A percentile compares a stretch with the other conserved stretches of the same genome.
Conservation (phyloP, 1,140 invertebrate species). For the Subanguina moxae region DNA sequence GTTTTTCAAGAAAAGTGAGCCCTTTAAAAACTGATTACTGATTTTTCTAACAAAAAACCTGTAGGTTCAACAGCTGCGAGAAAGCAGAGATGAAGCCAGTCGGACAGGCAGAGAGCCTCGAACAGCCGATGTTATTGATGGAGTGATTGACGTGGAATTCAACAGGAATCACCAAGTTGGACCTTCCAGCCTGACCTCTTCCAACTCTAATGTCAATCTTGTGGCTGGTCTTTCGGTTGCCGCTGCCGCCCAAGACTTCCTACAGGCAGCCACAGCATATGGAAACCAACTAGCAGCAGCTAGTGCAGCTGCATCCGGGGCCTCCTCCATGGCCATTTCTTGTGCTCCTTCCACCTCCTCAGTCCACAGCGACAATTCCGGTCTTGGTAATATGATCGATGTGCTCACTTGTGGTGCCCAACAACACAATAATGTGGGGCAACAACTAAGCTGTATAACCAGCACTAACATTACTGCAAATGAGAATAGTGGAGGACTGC, state of each 20-base stretch:
- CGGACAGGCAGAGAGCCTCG: slow-evolving; percentile 35
- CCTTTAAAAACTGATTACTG: too few relatives aligned
- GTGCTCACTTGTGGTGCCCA: not conserved
- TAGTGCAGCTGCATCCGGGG: not conserved
- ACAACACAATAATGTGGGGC: not conserved
- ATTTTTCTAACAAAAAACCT: not conserved
- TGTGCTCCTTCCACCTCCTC: not conserved
- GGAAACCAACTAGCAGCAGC: not conserved
- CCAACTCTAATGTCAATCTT: not conserved
- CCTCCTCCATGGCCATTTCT: not conserved
- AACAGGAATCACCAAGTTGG: not conserved
- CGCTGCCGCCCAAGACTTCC: slow-evolving; percentile 1
- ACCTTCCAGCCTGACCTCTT: not conserved
- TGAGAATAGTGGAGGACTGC: too few relatives aligned
- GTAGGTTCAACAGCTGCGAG: slow-evolving; percentile 34
- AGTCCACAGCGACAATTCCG: too few relatives aligned
- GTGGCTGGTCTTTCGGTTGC: not conserved
- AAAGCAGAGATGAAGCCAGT: slow-evolving; percentile 38
- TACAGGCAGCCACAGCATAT: not conserved
- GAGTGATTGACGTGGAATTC: slow-evolving; percentile 44
- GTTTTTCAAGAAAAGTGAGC: slow-evolving; percentile 45
- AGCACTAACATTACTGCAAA: not conserved
- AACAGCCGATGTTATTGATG: slow-evolving; percentile 46
- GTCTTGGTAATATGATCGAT: not conserved
- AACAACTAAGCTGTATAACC: not conserved